These are phyloP conservation scores for Osedax frankpressi DNA, from an alignment of 2,888 invertebrate genomes.

Conservation along the genomic window DNA sequence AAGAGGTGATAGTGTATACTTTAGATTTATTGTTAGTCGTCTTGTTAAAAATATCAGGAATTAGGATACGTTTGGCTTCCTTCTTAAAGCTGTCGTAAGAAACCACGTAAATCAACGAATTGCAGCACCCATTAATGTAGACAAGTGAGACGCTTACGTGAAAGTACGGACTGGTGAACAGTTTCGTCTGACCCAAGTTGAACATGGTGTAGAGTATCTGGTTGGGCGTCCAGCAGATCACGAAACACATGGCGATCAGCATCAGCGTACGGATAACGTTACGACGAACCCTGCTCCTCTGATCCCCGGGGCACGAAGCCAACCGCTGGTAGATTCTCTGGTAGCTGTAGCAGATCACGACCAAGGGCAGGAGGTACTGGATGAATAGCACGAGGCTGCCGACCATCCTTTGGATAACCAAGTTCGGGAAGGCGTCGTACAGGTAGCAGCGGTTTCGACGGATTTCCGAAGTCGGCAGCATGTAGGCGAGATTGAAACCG, in stretches of 20 bases:
- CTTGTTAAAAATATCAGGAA: no score
- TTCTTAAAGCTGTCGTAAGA: not conserved
- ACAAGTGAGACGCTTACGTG: not conserved
- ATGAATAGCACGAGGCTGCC: not conserved
- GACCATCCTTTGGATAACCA: not conserved
- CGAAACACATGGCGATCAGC: not conserved
- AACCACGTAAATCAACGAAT: not conserved
- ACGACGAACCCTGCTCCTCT: not conserved
- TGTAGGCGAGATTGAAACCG: not conserved
- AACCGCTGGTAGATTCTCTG: not conserved
- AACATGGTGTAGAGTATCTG: not conserved
- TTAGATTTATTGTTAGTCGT: no score
- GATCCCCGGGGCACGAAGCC: not conserved
- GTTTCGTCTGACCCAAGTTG: not conserved
- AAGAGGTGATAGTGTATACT: no score
- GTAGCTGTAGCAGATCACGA: not conserved
- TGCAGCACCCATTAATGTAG: not conserved
- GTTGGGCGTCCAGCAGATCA: constrained; percentile 8
- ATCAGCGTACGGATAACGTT: not conserved
- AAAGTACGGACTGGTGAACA: not conserved
- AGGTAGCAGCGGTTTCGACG: not conserved
- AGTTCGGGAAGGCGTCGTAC: not conserved
- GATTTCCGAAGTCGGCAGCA: not conserved
- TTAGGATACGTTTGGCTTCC: not conserved
- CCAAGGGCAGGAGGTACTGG: not conserved